Percentiles rank a stretch among this genome's conserved stretches.
Evolutionary conservation across 1,140 invertebrate species (phyloP).

Genomic region (Paraescarpia echinospica): DNA sequence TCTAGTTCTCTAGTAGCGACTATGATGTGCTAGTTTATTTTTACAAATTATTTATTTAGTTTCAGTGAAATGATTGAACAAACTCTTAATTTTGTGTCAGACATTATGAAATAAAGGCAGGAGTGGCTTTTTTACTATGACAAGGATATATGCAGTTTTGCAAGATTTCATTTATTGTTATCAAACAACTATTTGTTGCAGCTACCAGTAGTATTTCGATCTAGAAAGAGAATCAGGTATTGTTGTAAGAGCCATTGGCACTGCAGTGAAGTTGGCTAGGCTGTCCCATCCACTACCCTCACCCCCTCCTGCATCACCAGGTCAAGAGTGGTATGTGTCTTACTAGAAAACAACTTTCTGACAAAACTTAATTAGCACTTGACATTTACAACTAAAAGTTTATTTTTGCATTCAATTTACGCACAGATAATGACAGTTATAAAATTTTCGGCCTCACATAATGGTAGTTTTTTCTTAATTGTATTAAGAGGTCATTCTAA

Average conservation of each 20-base stretch:
- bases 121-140: too few relatives aligned
- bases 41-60: too few relatives aligned
- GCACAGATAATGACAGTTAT: background rate
- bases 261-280: constrained; percentile 64
- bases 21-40: too few relatives aligned
- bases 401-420: background rate
- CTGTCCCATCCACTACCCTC: constrained; percentile 34
- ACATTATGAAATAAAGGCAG: too few relatives aligned
- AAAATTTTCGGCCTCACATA: too few relatives aligned
- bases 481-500: background rate
- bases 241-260: constrained; percentile 88
- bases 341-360: background rate
- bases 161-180: too few relatives aligned
- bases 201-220: constrained; percentile 93
- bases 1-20: too few relatives aligned
- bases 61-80: too few relatives aligned
- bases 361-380: background rate
- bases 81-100: too few relatives aligned
- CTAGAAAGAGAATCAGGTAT: constrained; percentile 95
- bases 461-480: background rate
- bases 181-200: constrained; percentile 40
- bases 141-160: too few relatives aligned
- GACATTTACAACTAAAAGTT: background rate
- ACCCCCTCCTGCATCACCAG: constrained; percentile 42
- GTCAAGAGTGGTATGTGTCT: constrained; percentile 47